Evolutionary conservation across 2,888 invertebrate genomes (phyloP), one percentile per base, ranked within the genome.

Genomic region (Balanococcus diminutus): DNA sequence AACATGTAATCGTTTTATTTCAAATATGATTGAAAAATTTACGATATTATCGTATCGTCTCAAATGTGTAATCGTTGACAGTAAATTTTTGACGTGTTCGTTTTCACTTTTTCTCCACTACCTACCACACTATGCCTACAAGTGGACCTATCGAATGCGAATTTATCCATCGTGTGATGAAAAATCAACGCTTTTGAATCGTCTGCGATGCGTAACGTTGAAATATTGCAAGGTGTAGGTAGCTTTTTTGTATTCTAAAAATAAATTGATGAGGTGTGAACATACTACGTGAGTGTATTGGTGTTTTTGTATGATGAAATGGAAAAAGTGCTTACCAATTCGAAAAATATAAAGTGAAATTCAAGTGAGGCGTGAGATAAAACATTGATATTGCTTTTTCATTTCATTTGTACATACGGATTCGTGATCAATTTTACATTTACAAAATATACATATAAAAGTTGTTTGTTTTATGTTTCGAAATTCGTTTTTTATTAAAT

Each of bases 61-160:
- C 28, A 79, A 79, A 79, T 72, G 75, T 79, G 75, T 36, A 79
- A 19, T 79, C 31, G 75, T 79, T 79, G 19, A 79, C 75, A 32
- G 36, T 79, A 79, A 79, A 79, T 79, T 79, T 36, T 79, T 79
- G 32, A 79, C 75, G 36, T 79, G 32, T 28, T 28, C 16, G 25
- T 31, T 67, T 67, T 28, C 25, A 67, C 28, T 16, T 19, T 67
- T 28, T 67, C 28, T 28, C 25, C 25, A 31, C 28, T n/a, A n/a
- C n/a, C n/a, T n/a, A n/a, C n/a, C n/a, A n/a, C n/a, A n/a, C n/a
- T n/a, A n/a, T n/a, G n/a, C n/a, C n/a, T n/a, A n/a, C n/a, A 16
- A 28, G 28, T 28, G 1, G 11, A 11, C n/a, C n/a, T 67, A 28
- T 67, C 8, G 5, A 67, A 28, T 16, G 6, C 25, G 67, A 31